Conservation (phyloP, 37 sponge, comb jelly and placozoan genomes). For the Lycopodina hypogea region DNA sequence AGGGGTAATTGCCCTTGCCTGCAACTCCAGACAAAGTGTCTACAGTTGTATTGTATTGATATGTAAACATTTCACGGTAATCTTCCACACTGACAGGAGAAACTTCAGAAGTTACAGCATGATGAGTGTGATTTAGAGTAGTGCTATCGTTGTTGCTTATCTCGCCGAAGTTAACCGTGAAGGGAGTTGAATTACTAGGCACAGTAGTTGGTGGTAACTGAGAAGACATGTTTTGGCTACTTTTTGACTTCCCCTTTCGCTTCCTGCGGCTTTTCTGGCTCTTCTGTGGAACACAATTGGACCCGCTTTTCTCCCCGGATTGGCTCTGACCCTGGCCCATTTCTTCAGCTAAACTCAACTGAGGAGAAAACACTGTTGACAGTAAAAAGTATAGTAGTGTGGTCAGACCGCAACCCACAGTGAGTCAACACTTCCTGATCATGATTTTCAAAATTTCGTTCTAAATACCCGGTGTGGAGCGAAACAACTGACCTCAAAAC, state of each 20-base stretch:
- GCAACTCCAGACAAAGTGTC: neutral
- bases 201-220: neutral
- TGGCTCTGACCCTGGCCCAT: conserved; percentile 3
- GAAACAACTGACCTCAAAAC: too few species aligned
- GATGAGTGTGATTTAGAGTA: neutral
- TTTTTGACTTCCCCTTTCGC: neutral
- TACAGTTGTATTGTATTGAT: neutral
- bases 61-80: neutral
- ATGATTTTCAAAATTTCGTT: too few species aligned
- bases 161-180: neutral
- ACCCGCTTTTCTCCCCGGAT: neutral
- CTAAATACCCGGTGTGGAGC: too few species aligned
- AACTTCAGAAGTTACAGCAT: neutral
- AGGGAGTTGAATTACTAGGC: neutral
- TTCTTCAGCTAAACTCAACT: too few species aligned
- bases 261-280: neutral
- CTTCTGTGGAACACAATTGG: neutral
- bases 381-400: too few species aligned
- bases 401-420: too few species aligned
- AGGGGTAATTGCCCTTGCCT: neutral
- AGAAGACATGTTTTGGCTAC: neutral
- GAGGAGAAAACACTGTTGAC: too few species aligned
- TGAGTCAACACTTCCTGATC: too few species aligned
- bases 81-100: neutral
- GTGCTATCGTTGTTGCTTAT: neutral